phyloP scores from a whole-genome alignment of 2,113 vertebrate species.

The Dolichallabes microphthalmus region DNA sequence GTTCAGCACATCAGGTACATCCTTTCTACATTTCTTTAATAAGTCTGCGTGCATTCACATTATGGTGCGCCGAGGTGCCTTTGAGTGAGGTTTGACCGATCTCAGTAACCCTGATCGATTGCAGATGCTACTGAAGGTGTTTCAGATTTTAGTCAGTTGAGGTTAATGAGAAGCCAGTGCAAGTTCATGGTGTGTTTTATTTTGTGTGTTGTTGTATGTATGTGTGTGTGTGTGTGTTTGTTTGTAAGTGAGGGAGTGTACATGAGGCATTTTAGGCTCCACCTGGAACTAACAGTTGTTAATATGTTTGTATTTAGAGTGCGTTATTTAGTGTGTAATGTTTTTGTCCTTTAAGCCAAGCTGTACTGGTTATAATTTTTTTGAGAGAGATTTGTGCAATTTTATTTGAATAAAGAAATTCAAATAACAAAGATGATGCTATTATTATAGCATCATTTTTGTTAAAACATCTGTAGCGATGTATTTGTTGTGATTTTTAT shows the following conservation, averaged over 20 bases:
- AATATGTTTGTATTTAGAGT: conserved; percentile 52
- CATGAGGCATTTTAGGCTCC: conserved; percentile 49
- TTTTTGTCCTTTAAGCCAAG: neutral
- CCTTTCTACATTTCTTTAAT: conserved; percentile 39
- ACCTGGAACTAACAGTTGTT: conserved; percentile 56
- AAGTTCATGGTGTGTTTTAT: conserved; percentile 19
- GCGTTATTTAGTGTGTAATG: neutral
- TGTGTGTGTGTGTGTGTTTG: neutral
- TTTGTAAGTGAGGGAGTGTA: neutral
- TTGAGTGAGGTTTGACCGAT: conserved; percentile 29
- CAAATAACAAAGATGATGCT: too few relatives aligned
- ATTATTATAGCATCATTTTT: too few relatives aligned
- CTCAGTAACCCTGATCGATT: conserved; percentile 29
- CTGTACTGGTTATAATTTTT: neutral
- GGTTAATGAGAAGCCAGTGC: conserved; percentile 37
- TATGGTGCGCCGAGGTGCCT: conserved; percentile 26
- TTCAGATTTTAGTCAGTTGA: conserved; percentile 35
- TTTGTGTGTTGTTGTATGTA: too few relatives aligned
- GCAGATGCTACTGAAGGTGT: conserved; percentile 38
- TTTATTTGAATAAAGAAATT: neutral
- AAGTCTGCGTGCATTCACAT: conserved; percentile 25
- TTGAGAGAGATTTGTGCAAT: neutral
- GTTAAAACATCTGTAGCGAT: neutral
- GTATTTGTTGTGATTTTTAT: neutral
- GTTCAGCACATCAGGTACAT: conserved; percentile 90